Percentiles rank a stretch among this genome's conserved stretches.
Conservation (phyloP, 35 echinoderm and acorn worm genomes). For the Lytechinus variegatus region DNA sequence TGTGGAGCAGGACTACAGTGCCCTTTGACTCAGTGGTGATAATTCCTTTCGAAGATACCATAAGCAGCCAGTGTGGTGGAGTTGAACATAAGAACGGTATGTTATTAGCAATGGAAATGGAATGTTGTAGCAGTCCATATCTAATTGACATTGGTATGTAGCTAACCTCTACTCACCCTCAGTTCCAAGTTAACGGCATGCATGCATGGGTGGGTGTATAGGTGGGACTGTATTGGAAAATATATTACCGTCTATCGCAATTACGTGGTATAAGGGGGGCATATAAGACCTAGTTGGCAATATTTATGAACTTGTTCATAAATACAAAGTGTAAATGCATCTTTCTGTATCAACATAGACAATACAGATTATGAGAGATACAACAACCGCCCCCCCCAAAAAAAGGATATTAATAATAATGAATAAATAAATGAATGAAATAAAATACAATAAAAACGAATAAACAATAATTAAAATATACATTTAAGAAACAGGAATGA, state of each 20-base stretch:
- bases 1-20: not conserved
- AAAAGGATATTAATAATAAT: too few relatives aligned
- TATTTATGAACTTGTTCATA: not conserved
- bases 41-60: not conserved
- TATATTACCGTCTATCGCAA: not conserved
- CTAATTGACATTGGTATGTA: constrained; percentile 32
- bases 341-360: too few relatives aligned
- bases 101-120: constrained; percentile 33
- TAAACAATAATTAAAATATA: too few relatives aligned
- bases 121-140: constrained; percentile 44
- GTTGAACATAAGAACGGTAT: constrained; percentile 24
- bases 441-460: too few relatives aligned
- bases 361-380: too few relatives aligned
- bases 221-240: not conserved
- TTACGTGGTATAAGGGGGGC: not conserved
- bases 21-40: not conserved
- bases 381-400: too few relatives aligned
- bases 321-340: too few relatives aligned
- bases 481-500: too few relatives aligned
- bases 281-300: not conserved
- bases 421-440: too few relatives aligned
- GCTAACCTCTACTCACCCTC: constrained; percentile 29
- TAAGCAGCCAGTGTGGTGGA: not conserved
- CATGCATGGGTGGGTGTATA: not conserved
- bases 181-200: not conserved